A percentile compares a stretch with the other conserved stretches of the same genome.
phyloP scores from a whole-genome alignment of 2,113 vertebrate genomes.

The Dipodomys ordii region DNA sequence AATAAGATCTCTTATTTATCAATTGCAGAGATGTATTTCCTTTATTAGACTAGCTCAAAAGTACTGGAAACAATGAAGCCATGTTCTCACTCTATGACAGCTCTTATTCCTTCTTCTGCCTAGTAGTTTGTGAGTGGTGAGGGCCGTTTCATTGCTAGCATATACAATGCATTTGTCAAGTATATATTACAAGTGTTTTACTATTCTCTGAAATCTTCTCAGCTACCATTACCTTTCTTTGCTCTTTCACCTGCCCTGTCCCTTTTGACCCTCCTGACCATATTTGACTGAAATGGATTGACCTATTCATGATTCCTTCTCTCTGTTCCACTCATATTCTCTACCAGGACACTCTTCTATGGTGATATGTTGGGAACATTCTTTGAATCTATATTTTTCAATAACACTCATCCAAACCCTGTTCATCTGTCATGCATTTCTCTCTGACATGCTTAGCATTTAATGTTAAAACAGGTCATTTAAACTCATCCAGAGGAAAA shows the following conservation, averaged over 20 bases:
- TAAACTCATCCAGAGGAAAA: not conserved
- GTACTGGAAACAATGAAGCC: not conserved
- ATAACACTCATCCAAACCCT: conserved; percentile 10
- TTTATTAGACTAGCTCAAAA: not conserved
- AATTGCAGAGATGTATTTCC: conserved; percentile 50
- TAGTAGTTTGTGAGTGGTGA: not conserved
- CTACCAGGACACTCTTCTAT: not conserved
- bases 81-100: not conserved
- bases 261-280: not conserved
- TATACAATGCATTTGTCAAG: not conserved
- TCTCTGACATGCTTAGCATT: not conserved
- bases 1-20: conserved; percentile 49
- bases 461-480: not conserved
- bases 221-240: not conserved
- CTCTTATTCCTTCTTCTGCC: not conserved
- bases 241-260: not conserved
- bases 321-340: not conserved
- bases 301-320: not conserved
- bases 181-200: not conserved
- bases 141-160: not conserved
- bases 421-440: not conserved
- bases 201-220: not conserved
- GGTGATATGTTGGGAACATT: not conserved
- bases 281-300: not conserved
- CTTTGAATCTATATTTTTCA: not conserved